Base-by-base conservation (phyloP, 2,113 vertebrate genomes). In the Otolemur garnettii region DNA sequence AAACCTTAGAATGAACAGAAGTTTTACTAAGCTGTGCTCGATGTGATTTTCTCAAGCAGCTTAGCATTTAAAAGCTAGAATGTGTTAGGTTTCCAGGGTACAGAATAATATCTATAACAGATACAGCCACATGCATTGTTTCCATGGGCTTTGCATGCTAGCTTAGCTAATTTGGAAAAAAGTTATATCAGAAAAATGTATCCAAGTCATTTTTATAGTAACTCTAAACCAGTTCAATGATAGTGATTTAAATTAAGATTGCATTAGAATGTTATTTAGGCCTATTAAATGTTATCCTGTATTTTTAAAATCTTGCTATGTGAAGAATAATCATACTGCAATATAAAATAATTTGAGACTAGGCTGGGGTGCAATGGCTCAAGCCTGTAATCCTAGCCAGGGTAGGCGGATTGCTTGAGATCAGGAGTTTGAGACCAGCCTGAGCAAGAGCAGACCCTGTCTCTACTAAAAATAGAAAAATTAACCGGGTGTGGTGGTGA, bases 1-100 rank as follows among this genome's bases (percentile, higher is more conserved):
- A 86, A 90, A 95, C 24, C 80, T 95, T 50, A 91, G 17, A 95
- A 71, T 28, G 53, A 81, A 79, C 17, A 89, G 53, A 83, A 74
- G 22, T 64, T 94, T 93, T 80, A 18, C 35, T 95, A 53, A 83
- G 38, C 33, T 82, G 1, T 79, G 78, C n/a, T 26, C 90, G n/a
- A 55, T 19, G 13, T 91, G n/a, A 55, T 69, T 91, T 91, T 66
- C 66, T 85, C 72, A 91, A 69, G 82, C 57, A 35, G 2, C 28
- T 87, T 83, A 80, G 33, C 59, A 81, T 89, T 62, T 75, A 86
- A 81, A 82, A 35, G 1, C 66, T 90, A 81, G 62, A 45, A 55
- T 87, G 9, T 57, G 17, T 33, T 66, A 15, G 21, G 7, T 94
- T 78, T 78, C 38, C 86, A 72, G 78, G 22, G 28, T 80, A 53